Evolutionary conservation across 2,888 invertebrate genomes (phyloP), one percentile per base, ranked within the genome.

Genomic region (Himalopsyche tibetana): DNA sequence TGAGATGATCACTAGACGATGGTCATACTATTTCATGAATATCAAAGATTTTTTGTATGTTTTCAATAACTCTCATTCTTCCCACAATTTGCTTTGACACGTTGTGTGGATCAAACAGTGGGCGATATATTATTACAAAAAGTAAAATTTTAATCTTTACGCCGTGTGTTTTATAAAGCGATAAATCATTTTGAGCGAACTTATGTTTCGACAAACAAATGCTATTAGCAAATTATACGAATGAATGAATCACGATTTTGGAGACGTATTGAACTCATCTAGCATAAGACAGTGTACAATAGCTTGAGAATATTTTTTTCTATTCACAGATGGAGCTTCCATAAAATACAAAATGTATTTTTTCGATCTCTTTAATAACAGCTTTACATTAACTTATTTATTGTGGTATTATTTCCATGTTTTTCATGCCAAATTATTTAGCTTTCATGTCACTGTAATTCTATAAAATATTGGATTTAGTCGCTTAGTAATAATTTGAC

Each of bases 11-110:
- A 12, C 15, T 51, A 51, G 0, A 15, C 4, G 15, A 42, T 40
- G 55, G 55, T 81, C 45, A 36, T 36, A 81, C 36, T 4, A 74
- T 74, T 74, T 38, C 74, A 15, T 74, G 38, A 74, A 74, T 74
- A 74, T 74, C 38, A 74, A 74, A 38, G 38, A 38, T 38, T 69
- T 69, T 63, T 51, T 74, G 38, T 36, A 28, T 15, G 74, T 28
- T 74, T 74, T 74, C 74, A 74, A 74, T 74, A 74, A 38, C 36
- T 74, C 74, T 74, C 74, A 36, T 74, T 74, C 74, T 74, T 74
- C 74, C 74, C 74, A 74, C 74, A 74, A 74, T 74, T 74, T 74
- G 74, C 74, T 74, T 74, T 74, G 74, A 74, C 74, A 74, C 12
- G 74, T 74, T 74, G 74, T 74, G 74, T 74, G 74, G 74, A 74